Evolutionary conservation across 2,113 vertebrate genomes (phyloP).

Genomic region (pig (Sus scrofa)): DNA sequence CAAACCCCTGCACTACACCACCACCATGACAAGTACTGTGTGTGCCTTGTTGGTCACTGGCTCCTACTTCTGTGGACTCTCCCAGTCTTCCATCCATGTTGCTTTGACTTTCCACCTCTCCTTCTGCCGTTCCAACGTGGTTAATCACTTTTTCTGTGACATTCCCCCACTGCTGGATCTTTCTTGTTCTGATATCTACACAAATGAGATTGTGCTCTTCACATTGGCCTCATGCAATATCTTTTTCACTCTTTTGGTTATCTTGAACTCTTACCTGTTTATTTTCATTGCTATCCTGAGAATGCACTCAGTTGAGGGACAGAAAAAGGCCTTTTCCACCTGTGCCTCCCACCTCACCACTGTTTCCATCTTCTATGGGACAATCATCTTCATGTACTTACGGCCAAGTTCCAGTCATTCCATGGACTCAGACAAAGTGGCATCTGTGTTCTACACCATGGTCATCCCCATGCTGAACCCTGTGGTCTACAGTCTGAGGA

Average conservation of each 20-base stretch:
- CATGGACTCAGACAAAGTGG: slow-evolving; percentile 63
- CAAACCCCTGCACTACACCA: slow-evolving; percentile 53
- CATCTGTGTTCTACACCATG: slow-evolving; percentile 50
- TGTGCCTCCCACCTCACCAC: slow-evolving; percentile 62
- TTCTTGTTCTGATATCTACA: slow-evolving; percentile 68
- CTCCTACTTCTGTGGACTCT: slow-evolving; percentile 54
- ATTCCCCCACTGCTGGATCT: slow-evolving; percentile 60
- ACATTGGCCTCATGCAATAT: neutral
- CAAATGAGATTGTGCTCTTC: slow-evolving; percentile 63
- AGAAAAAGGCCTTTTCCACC: slow-evolving; percentile 71
- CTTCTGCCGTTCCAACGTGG: slow-evolving; percentile 69
- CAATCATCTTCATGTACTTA: slow-evolving; percentile 60
- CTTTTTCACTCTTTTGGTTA: slow-evolving; percentile 34
- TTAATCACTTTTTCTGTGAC: slow-evolving; percentile 78
- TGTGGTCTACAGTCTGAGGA: slow-evolving; percentile 68
- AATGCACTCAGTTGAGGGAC: slow-evolving; percentile 37
- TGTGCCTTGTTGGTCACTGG: neutral
- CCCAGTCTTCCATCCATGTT: slow-evolving; percentile 53
- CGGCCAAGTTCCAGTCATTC: slow-evolving; percentile 63
- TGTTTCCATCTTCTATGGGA: slow-evolving; percentile 68
- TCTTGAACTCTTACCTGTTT: slow-evolving; percentile 62
- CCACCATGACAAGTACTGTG: slow-evolving; percentile 40
- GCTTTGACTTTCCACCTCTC: slow-evolving; percentile 64
- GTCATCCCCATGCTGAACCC: slow-evolving; percentile 76
- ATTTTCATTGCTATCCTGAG: slow-evolving; percentile 69